Evolutionary conservation across 1,140 invertebrate species (phyloP).

Genomic region (Ceratitis capitata): DNA sequence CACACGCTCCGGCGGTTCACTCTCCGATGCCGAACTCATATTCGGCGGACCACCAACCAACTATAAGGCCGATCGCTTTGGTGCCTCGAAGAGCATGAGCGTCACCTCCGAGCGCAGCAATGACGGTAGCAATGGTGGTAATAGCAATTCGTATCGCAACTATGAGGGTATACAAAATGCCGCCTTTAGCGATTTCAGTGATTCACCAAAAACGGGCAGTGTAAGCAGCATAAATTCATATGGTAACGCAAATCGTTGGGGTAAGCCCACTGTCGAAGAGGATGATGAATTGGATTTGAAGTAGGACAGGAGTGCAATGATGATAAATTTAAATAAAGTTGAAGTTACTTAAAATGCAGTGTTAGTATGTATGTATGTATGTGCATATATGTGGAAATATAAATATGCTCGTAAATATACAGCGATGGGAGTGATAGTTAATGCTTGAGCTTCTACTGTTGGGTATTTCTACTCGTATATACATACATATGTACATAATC

Average conservation of each 20-base stretch:
- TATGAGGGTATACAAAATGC: conserved; percentile 64
- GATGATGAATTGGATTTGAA: conserved; percentile 64
- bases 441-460: too few species aligned
- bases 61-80: conserved; percentile 60
- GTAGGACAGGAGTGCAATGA: conserved; percentile 48
- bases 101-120: conserved; percentile 53
- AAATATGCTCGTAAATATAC: conserved; percentile 1
- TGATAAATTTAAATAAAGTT: not conserved
- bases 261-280: conserved; percentile 47
- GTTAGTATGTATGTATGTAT: not conserved
- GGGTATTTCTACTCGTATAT: too few species aligned
- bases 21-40: conserved; percentile 64
- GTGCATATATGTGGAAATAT: not conserved
- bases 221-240: conserved; percentile 52
- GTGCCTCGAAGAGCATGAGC: conserved; percentile 62
- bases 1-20: conserved; percentile 57
- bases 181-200: conserved; percentile 61
- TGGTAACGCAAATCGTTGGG: conserved; percentile 35
- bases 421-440: too few species aligned
- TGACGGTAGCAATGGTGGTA: conserved; percentile 43
- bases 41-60: conserved; percentile 58
- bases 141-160: conserved; percentile 53
- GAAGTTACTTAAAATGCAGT: not conserved
- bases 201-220: conserved; percentile 50
- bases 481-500: conserved; percentile 15